Evolutionary conservation across 35 echinoderm and acorn worm species (phyloP).

Genomic region (Heliocidaris tuberculata): DNA sequence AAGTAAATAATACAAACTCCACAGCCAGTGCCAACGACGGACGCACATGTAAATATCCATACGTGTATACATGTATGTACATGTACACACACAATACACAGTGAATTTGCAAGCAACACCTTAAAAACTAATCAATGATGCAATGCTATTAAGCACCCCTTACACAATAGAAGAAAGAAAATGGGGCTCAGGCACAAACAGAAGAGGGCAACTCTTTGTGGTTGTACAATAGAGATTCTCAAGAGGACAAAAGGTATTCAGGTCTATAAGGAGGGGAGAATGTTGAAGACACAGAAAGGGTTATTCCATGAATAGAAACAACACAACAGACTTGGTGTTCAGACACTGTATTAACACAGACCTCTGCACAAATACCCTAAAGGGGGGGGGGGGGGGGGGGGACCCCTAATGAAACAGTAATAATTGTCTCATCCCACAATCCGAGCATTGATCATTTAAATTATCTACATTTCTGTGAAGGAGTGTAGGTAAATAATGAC

Average conservation of each 20-base stretch:
- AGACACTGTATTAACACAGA: too few species aligned
- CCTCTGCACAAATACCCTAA: too few species aligned
- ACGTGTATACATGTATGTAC: neutral
- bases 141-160: neutral
- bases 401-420: too few species aligned
- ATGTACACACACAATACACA: neutral
- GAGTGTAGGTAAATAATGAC: too few species aligned
- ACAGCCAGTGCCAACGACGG: neutral
- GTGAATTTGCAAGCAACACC: neutral
- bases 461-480: too few species aligned
- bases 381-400: too few species aligned
- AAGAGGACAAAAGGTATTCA: neutral
- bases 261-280: neutral
- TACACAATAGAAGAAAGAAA: neutral
- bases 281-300: neutral
- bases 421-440: too few species aligned
- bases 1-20: neutral
- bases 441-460: too few species aligned
- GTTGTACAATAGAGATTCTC: neutral
- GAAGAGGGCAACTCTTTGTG: neutral
- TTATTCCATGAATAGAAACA: neutral
- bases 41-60: neutral
- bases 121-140: neutral
- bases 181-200: neutral
- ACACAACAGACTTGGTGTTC: neutral